Base-by-base conservation (phyloP, 2,113 vertebrate genomes). In the Chrysemys picta region DNA sequence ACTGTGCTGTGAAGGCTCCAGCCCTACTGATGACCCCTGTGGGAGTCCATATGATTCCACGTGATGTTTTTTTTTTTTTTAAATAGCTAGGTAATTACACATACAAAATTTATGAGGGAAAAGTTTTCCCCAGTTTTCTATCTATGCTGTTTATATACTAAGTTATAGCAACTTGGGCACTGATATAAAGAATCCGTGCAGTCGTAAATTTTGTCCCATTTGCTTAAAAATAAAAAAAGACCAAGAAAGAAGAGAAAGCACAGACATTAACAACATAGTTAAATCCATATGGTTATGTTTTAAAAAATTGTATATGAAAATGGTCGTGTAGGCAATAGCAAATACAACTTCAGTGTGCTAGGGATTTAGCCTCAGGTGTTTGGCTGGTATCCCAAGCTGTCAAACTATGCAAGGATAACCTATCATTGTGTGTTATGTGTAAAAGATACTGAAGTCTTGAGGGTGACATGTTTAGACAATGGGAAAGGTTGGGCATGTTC, bases 311-410 rank as follows among this genome's bases (percentile, higher is more conserved):
- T 96, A 42, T 89, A 59, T 83, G 84, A 82, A 96, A 96, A 93
- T 88, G 91, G 38, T 90, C 86, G 96, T 96, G 69, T 89, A 82
- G 94, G 87, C 95, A 95, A 93, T 82, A 91, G 52, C 80, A 96
- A 94, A 91, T 91, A 91, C 76, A 19, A 27, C 85, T 97, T 84
- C 96, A 93, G 95, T 90, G 86, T 94, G 92, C 87, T 88, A 82
- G 72, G 78, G 85, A 93, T 95, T 97, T 93, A 95, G 86, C 89
- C 88, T 96, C 84, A 93, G 92, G 91, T 96, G 69, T 93, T 97
- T 97, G 97, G 97, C 96, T 92, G 19, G 10, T 57, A 87, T 96
- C 89, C 95, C 90, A 96, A 31, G 79, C 69, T 94, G 93, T 96
- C 87, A 83, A 80, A 83, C 81, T 95, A 25, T 65, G 82, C 81